Base-by-base conservation (phyloP, 2,797 vertebrate genomes). In the Poecile montanus region DNA sequence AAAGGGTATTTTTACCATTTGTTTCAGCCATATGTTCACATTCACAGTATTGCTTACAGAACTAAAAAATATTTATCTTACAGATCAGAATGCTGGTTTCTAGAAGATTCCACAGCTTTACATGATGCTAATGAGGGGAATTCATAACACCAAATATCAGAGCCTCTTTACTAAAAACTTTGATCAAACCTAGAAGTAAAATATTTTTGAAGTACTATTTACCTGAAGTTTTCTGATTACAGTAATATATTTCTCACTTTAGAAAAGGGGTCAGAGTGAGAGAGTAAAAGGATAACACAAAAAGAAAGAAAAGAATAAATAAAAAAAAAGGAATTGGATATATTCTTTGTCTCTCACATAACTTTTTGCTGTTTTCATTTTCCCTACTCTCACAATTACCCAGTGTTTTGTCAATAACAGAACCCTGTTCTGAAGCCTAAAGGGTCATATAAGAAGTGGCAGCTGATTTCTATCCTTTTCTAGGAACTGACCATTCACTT, bases 61-160 rank as follows among this genome's bases (percentile, higher is more conserved):
- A 90, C 36, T 54, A 60, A 95, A 91, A 76, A 94, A 72, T 96
- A 92, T 96, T 96, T 97, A 94, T 95, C 36, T 88, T 90, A 78
- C 9, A 34, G 76, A 88, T 96, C 94, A 91, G 34, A 94, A 76
- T 76, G 36, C 21, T 51, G 20, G 27, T 85, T 95, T 91, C 85
- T 67, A 88, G 82, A 36, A 94, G 79, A 95, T 88, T 94, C 86
- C 71, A 80, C 61, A 93, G 34, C 4, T 34, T 91, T 91, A 61
- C 45, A 62, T 78, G 56, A 71, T 73, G 40, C 20, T 77, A 66
- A 74, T 73, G 30, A 47, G 10, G 25, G 42, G 53, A 93, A 60
- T 48, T 94, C 12, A 5, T 58, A 81, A 63, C 20, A 74, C 12
- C 68, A 80, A 78, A n/a, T 48, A 74, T 70, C 27, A 80, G 29